A percentile compares a stretch with the other conserved stretches of the same genome.
phyloP scores from a whole-genome alignment of 2,113 vertebrate species.

The Vidua macroura region DNA sequence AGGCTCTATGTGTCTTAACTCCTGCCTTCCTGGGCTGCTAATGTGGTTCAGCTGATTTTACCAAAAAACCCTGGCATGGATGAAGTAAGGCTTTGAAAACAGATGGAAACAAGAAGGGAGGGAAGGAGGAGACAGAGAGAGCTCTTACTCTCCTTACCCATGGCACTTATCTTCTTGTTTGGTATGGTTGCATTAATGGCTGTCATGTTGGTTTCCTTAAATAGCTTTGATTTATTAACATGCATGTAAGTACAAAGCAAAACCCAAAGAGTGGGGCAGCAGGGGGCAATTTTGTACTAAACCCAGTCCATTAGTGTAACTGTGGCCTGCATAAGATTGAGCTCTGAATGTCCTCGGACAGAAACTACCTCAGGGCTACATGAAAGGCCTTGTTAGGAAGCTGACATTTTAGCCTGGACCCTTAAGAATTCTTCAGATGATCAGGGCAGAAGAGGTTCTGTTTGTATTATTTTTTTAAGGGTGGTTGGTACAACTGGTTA shows the following conservation, averaged over 20 bases:
- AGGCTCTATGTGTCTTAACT: slow-evolving; percentile 56
- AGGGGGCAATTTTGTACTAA: not conserved
- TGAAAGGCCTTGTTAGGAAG: not conserved
- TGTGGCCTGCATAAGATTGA: not conserved
- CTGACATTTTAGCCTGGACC: not conserved
- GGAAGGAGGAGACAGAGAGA: not conserved
- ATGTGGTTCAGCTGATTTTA: not conserved
- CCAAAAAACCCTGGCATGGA: not conserved
- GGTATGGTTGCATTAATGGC: not conserved
- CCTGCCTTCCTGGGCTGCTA: not conserved
- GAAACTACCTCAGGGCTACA: slow-evolving; percentile 12
- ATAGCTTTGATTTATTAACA: not conserved
- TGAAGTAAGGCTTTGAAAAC: not conserved
- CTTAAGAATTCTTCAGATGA: not conserved
- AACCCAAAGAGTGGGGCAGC: not conserved
- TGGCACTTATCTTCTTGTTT: not conserved
- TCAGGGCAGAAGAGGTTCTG: not conserved
- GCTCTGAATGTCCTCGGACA: not conserved
- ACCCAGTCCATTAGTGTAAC: not conserved
- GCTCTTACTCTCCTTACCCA: not conserved
- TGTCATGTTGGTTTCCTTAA: not conserved
- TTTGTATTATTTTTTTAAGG: not conserved
- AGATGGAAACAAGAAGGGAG: not conserved
- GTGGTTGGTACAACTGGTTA: not conserved
- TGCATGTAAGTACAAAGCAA: not conserved